Evolutionary conservation across 1,140 invertebrate genomes (phyloP), one percentile per base, ranked within the genome.

Genomic region (Eciton burchellii): DNA sequence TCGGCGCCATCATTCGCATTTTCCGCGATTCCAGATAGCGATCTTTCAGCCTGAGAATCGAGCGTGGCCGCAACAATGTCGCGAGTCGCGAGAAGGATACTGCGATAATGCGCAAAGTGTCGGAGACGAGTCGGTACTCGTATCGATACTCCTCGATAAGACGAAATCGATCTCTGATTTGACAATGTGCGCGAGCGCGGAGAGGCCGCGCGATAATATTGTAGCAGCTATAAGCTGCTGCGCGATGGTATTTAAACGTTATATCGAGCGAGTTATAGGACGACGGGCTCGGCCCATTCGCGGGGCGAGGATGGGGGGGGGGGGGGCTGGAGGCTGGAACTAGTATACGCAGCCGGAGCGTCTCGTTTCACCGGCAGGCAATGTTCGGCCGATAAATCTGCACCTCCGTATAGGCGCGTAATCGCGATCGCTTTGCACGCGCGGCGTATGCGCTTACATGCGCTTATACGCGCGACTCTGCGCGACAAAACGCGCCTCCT

Each of bases 381-480:
- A 56, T 82, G 85, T 83, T 63, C 81, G 24, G 43, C 47, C 84
- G 84, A 87, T 87, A 87, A 87, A 87, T 87, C 85, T 87, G 84
- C 47, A 66, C 45, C 41, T 47, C 60, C 54, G 65, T 87, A 85
- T 60, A 76, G 65, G 84, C 81, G 72, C 84, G 65, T 87, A 87
- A 87, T 87, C 84, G 81, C 81, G 85, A 82, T 79, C 84, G 84
- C 83, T 86, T 86, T 79, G 66, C 85, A 83, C 79, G 84, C 66
- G 35, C 71, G 57, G 83, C 79, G 77, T 70, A 82, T 49, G 76
- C 62, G 43, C 57, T 16, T 72, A 35, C 35, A 54, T 21, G 26
- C 24, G 29, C 45, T 66, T 77, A 26, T n/a, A n/a, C n/a, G n/a
- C 35, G 62, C 47, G 62, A 68, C n/a, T n/a, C n/a, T 26, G 47